These are phyloP conservation scores for Sebastes iracundus DNA, from an alignment of 2,797 vertebrate species.

Conservation along the genomic window DNA sequence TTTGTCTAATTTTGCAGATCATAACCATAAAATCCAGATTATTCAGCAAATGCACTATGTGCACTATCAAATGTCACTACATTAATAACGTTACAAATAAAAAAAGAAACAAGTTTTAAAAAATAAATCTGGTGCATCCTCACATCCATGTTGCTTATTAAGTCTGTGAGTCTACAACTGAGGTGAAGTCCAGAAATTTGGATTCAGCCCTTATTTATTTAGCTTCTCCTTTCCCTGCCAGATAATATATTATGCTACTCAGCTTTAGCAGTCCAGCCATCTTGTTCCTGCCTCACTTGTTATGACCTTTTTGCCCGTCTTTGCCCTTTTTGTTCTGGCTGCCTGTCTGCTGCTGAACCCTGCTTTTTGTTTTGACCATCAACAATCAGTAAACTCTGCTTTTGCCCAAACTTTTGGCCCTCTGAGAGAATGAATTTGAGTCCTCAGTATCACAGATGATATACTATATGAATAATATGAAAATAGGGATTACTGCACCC, in stretches of 20 bases:
- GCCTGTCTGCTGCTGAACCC: neutral
- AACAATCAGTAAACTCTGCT: neutral
- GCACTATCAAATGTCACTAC: neutral
- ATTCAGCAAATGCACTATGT: neutral
- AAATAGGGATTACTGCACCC: neutral
- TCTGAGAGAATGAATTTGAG: neutral
- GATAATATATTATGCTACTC: neutral
- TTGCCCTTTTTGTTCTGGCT: constrained; percentile 9
- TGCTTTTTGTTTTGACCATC: neutral
- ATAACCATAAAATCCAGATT: neutral
- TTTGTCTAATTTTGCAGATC: neutral
- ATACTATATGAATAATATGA: neutral
- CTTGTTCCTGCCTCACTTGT: neutral
- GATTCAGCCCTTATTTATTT: neutral
- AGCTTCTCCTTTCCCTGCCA: neutral
- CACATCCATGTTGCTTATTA: neutral
- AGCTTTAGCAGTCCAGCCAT: neutral
- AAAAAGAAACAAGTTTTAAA: neutral
- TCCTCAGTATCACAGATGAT: neutral
- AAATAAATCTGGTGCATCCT: neutral
- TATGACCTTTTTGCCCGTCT: constrained; percentile 6
- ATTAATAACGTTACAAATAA: neutral
- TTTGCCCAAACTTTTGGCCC: neutral
- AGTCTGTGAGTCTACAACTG: neutral
- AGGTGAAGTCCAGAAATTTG: neutral